phyloP scores from a whole-genome alignment of 2,113 vertebrate species.

The Coregonus clupeaformis region DNA sequence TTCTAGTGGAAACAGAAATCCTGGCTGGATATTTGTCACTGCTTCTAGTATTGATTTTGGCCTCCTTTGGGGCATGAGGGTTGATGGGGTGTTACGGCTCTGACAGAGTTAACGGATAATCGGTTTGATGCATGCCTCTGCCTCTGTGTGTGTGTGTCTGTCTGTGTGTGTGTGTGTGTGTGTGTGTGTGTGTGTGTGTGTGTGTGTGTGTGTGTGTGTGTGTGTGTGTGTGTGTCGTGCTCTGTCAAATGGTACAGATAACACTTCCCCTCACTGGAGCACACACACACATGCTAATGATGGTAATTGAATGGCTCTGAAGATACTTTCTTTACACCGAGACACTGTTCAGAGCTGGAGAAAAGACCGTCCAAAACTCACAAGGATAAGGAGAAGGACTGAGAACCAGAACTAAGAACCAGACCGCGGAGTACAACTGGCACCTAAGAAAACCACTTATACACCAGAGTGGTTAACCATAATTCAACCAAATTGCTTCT shows the following conservation, averaged over 20 bases:
- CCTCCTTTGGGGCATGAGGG: neutral
- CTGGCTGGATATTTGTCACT: neutral
- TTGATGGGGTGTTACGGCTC: neutral
- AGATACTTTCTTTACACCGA: neutral
- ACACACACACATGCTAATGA: neutral
- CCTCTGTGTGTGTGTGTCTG: too few relatives aligned
- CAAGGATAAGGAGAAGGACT: neutral
- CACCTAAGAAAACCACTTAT: neutral
- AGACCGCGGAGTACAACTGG: neutral
- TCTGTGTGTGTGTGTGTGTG: too few relatives aligned
- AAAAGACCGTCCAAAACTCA: neutral
- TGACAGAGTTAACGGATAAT: neutral
- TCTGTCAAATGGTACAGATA: too few relatives aligned
- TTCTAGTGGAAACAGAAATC: neutral
- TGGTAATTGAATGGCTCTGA: too few relatives aligned
- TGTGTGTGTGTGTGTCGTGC: neutral
- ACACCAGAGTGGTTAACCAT: neutral
- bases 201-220: too few relatives aligned
- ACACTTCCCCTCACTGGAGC: too few relatives aligned
- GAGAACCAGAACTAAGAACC: neutral
- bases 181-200: too few relatives aligned
- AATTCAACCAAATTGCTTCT: neutral
- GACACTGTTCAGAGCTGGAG: neutral
- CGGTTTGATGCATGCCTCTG: too few relatives aligned
- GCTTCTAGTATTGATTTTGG: slow-evolving; percentile 5